These are phyloP conservation scores for Drosophila greeni DNA, from an alignment of 2,888 invertebrate genomes.

Conservation along the genomic window DNA sequence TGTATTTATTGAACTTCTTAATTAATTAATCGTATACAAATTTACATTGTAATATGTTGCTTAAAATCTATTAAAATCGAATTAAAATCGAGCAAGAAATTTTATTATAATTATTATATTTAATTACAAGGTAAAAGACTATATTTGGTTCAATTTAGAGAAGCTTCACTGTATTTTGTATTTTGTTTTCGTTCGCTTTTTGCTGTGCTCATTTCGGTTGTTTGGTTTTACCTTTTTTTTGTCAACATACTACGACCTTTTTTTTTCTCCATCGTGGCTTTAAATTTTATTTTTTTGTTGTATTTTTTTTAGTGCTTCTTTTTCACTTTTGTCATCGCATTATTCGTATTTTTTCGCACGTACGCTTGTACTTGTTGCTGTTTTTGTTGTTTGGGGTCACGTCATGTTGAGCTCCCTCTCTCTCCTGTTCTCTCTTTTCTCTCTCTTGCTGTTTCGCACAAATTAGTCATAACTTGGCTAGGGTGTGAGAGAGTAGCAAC, in stretches of 20 bases:
- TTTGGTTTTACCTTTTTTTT: slow-evolving; percentile 20
- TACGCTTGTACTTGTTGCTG: slow-evolving; percentile 69
- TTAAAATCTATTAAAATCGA: too few species aligned
- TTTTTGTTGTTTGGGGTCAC: slow-evolving; percentile 71
- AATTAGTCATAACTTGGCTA: slow-evolving; percentile 60
- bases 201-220: slow-evolving; percentile 26
- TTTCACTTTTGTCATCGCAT: slow-evolving; percentile 52
- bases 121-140: too few species aligned
- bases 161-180: slow-evolving; percentile 15
- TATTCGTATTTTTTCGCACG: slow-evolving; percentile 62
- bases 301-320: slow-evolving; percentile 22
- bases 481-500: slow-evolving; percentile 10
- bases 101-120: not conserved
- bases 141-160: not conserved
- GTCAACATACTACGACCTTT: slow-evolving; percentile 11
- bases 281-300: slow-evolving; percentile 3
- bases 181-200: slow-evolving; percentile 28
- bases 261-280: slow-evolving; percentile 11
- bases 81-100: too few species aligned
- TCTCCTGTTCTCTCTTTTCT: slow-evolving; percentile 18
- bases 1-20: not conserved
- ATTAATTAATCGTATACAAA: too few species aligned
- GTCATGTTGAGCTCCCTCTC: slow-evolving; percentile 49
- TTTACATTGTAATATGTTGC: too few species aligned
- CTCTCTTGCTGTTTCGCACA: slow-evolving; percentile 20